These are phyloP conservation scores for Drosophila elegans DNA, from an alignment of 1,140 invertebrate species.

Conservation along the genomic window DNA sequence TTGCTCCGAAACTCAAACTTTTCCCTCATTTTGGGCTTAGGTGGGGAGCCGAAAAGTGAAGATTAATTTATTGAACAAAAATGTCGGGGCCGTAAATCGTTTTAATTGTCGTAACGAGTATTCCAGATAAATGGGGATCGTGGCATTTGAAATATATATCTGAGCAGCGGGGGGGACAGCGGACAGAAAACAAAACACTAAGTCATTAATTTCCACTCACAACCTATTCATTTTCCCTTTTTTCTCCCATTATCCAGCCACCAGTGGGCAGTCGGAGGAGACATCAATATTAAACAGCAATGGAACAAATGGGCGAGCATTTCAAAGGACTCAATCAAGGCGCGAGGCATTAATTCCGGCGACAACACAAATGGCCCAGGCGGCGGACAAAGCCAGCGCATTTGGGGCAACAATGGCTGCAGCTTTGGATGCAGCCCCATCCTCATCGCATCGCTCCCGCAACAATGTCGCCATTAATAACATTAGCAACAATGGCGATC, in stretches of 20 bases:
- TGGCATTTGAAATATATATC: slow-evolving; percentile 68
- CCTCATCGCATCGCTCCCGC: slow-evolving; percentile 22
- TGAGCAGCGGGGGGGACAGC: slow-evolving; percentile 16
- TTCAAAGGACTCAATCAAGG: slow-evolving; percentile 82
- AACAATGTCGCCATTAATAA: slow-evolving; percentile 72
- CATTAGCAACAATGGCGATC: slow-evolving; percentile 69
- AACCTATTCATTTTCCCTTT: slow-evolving; percentile 46
- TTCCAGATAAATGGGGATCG: slow-evolving; percentile 73
- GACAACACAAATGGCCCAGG: slow-evolving; percentile 67
- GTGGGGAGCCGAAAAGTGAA: slow-evolving; percentile 17
- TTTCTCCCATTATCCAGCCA: slow-evolving; percentile 33
- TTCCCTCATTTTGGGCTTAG: slow-evolving; percentile 5
- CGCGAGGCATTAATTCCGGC: slow-evolving; percentile 73
- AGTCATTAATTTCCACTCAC: slow-evolving; percentile 73
- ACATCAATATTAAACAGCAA: slow-evolving; percentile 74
- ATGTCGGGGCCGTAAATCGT: slow-evolving; percentile 63
- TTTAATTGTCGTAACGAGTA: slow-evolving; percentile 75
- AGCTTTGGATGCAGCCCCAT: slow-evolving; percentile 31
- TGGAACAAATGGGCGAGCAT: slow-evolving; percentile 70
- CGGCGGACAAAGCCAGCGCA: slow-evolving; percentile 36
- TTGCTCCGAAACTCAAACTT: slow-evolving; percentile 33
- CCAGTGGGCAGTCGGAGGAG: slow-evolving; percentile 27
- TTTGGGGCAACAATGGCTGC: slow-evolving; percentile 40
- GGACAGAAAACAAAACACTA: slow-evolving; percentile 65
- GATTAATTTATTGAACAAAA: slow-evolving; percentile 79